Base-by-base conservation (phyloP, 2,797 vertebrate genomes). In the Acipenser ruthenus region DNA sequence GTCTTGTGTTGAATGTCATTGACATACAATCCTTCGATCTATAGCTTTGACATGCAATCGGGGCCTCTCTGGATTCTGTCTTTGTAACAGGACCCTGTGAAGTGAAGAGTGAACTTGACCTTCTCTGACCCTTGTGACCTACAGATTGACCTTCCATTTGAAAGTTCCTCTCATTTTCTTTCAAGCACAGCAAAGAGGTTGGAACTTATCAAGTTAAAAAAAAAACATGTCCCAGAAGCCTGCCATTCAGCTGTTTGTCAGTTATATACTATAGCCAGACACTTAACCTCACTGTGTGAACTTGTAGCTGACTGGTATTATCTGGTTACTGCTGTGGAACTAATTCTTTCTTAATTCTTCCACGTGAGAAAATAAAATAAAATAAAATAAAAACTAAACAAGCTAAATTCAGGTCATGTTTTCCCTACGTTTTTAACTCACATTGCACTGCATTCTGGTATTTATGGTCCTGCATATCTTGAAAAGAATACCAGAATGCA, bases 141-240 rank as follows among this genome's bases (percentile, higher is more conserved):
- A 63, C 23, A 53, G 52, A 49, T 3, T 50, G 61, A 15, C n/a
- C 15, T 53, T 58, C 62, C 62, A 51, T 37, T 49, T n/a, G 78
- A 68, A 75, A 75, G 62, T 12, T 50, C 4, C 71, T 74, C 68
- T 68, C 23, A 77, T 71, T 70, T 73, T 72, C 68, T 75, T 80
- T 81, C 71, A 77, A 67, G 69, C 77, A 69, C 70, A 71, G 72
- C 62, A 77, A 67, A 62, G 66, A 50, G 66, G 72, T 66, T 64
- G 70, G 79, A 74, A 78, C 69, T 74, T 73, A 73, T 75, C 73
- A 75, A 77, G 75, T 71, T 73, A 71, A 64, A 69, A 78, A 37
- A 37, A 37, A 37, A 37, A 74, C 75, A 79, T 75, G 74, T 75
- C 69, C 67, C 62, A 65, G 71, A 72, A 70, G 72, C 75, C 74